Evolutionary conservation across 2,797 vertebrate genomes (phyloP).

Genomic region (Tragelaphus eurycerus): DNA sequence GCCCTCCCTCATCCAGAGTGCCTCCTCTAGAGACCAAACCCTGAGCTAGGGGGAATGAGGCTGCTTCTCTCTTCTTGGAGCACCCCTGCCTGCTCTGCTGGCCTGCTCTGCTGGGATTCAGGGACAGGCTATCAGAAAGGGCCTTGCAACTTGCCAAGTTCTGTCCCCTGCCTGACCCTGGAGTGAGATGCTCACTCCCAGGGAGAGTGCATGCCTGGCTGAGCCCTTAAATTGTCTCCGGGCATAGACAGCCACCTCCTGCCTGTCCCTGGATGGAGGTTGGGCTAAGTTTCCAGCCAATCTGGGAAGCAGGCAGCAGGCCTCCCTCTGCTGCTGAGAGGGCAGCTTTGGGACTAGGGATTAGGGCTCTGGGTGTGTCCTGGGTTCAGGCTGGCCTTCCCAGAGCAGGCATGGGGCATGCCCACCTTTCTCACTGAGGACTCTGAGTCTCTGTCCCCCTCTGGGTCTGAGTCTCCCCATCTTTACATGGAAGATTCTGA

Average conservation of each 20-base stretch:
- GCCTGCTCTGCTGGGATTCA: neutral
- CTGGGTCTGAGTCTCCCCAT: neutral
- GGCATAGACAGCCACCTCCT: neutral
- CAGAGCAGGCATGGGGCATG: neutral
- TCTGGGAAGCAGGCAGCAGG: neutral
- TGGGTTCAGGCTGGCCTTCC: neutral
- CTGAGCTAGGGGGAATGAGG: neutral
- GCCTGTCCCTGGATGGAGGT: neutral
- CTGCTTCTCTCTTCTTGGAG: neutral
- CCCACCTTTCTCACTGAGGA: neutral
- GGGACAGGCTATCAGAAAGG: neutral
- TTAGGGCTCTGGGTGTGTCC: neutral
- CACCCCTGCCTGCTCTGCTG: neutral
- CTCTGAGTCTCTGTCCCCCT: neutral
- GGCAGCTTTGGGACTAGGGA: neutral
- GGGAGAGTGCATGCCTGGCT: neutral
- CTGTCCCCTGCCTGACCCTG: neutral
- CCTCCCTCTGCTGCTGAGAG: neutral
- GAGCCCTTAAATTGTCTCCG: constrained; percentile 53
- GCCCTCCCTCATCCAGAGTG: accelerated
- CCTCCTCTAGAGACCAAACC: neutral
- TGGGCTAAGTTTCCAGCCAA: neutral
- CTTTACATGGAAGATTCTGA: neutral
- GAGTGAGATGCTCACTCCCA: neutral
- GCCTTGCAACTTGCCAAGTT: neutral